phyloP scores from a whole-genome alignment of 2,888 invertebrate species.

The Dicyrtoma fusca region DNA sequence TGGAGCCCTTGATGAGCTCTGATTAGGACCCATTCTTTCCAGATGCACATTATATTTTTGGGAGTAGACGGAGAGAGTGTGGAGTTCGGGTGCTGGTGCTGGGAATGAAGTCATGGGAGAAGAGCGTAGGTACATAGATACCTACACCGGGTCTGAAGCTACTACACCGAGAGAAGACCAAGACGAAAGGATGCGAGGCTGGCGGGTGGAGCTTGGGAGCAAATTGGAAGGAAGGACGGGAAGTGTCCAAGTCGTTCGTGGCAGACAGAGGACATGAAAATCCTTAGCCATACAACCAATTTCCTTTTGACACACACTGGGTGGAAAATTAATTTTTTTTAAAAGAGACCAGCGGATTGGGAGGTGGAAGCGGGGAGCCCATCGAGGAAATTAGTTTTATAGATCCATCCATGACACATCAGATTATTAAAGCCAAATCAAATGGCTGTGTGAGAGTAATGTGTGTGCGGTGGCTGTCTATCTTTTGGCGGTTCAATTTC shows the following conservation, averaged over 20 bases:
- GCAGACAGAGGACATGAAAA: slow-evolving; percentile 46
- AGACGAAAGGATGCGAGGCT: background rate
- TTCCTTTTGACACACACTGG: slow-evolving; percentile 50
- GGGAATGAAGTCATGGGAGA: too few species aligned
- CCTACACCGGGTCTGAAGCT: too few species aligned
- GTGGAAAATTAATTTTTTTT: slow-evolving; percentile 51
- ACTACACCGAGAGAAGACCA: too few species aligned
- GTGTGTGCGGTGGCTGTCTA: slow-evolving; percentile 35
- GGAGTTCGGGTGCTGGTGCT: background rate
- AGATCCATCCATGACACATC: slow-evolving; percentile 43
- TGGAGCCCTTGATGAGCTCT: slow-evolving; percentile 45
- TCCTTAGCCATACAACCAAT: slow-evolving; percentile 47
- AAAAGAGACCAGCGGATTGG: slow-evolving; percentile 44
- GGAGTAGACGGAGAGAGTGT: background rate
- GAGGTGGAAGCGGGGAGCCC: slow-evolving; percentile 35
- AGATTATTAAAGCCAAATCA: slow-evolving; percentile 48
- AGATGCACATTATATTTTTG: slow-evolving; percentile 18
- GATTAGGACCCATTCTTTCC: slow-evolving; percentile 44
- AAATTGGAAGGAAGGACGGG: slow-evolving; percentile 2
- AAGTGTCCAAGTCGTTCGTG: slow-evolving; percentile 41
- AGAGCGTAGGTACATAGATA: background rate
- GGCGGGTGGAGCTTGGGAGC: slow-evolving; percentile 20
- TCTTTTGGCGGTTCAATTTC: slow-evolving; percentile 41
- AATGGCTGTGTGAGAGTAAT: slow-evolving; percentile 37
- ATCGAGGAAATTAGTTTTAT: slow-evolving; percentile 49